Conservation (phyloP, 2,888 invertebrate species). For the Margaritifera margaritifera region DNA sequence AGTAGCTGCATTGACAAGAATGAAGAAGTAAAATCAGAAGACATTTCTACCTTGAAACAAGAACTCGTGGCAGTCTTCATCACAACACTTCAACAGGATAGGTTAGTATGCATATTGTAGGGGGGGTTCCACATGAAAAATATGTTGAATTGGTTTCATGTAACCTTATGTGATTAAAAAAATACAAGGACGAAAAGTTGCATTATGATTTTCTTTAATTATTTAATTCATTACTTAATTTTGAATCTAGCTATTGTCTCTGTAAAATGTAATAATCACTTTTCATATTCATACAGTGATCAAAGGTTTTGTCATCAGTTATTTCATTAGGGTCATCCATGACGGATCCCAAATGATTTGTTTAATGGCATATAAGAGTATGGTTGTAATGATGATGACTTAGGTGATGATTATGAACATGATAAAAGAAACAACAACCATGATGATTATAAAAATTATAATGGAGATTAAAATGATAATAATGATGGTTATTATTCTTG, state of each 20-base stretch:
- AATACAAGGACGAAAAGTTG: not conserved
- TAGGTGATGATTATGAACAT: no score
- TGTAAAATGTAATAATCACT: no score
- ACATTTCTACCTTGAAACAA: conserved; percentile 52
- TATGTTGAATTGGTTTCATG: not conserved
- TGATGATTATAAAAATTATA: no score
- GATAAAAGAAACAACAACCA: no score
- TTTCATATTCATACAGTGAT: no score
- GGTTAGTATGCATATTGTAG: conserved; percentile 36
- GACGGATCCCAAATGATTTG: no score
- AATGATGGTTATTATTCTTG: no score
- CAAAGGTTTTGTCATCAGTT: no score
- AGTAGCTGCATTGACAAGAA: conserved; percentile 36
- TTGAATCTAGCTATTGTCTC: not conserved
- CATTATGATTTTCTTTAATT: not conserved
- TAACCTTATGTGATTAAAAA: not conserved
- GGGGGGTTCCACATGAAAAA: not conserved
- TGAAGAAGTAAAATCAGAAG: conserved; percentile 50
- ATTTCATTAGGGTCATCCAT: no score
- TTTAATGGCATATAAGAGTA: no score
- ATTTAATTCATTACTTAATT: not conserved
- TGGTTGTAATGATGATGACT: no score
- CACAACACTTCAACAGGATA: conserved; percentile 63
- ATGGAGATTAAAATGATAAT: no score
- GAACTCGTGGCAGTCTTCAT: conserved; percentile 63